These are phyloP conservation scores for Chymomyza costata DNA, from an alignment of 1,140 invertebrate genomes.

Conservation along the genomic window DNA sequence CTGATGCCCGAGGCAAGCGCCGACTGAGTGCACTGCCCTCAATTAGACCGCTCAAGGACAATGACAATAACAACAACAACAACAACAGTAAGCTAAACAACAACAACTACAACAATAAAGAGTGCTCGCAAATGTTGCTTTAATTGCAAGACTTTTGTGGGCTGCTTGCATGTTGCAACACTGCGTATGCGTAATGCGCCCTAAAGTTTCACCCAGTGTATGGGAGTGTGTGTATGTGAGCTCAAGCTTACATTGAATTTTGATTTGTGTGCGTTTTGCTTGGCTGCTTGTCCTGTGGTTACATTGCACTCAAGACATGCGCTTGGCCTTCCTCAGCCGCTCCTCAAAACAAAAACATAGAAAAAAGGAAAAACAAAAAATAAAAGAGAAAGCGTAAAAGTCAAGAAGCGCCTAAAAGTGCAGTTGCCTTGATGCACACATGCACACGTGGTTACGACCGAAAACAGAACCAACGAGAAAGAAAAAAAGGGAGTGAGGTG, in stretches of 20 bases:
- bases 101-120: constrained; percentile 16
- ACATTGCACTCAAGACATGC: constrained; percentile 31
- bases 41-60: constrained; percentile 67
- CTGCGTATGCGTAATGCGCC: constrained; percentile 32
- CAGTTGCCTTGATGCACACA: constrained; percentile 6
- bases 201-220: constrained; percentile 17
- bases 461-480: no score
- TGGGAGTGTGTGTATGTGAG: neutral
- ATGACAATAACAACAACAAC: constrained; percentile 35
- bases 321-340: constrained; percentile 37
- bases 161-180: no score
- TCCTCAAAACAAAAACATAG: neutral
- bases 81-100: constrained; percentile 31
- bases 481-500: no score
- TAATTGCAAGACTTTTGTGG: constrained; percentile 53
- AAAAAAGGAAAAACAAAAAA: neutral
- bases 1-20: constrained; percentile 51
- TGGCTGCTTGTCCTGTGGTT: constrained; percentile 24
- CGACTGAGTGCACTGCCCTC: constrained; percentile 60
- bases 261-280: constrained; percentile 26
- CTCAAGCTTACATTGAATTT: constrained; percentile 24
- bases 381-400: neutral
- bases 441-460: constrained; percentile 21
- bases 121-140: constrained; percentile 42
- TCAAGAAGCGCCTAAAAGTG: neutral